Evolutionary conservation across 2,888 invertebrate genomes (phyloP), one percentile per base, ranked within the genome.

Genomic region (Argyra leucocephala): DNA sequence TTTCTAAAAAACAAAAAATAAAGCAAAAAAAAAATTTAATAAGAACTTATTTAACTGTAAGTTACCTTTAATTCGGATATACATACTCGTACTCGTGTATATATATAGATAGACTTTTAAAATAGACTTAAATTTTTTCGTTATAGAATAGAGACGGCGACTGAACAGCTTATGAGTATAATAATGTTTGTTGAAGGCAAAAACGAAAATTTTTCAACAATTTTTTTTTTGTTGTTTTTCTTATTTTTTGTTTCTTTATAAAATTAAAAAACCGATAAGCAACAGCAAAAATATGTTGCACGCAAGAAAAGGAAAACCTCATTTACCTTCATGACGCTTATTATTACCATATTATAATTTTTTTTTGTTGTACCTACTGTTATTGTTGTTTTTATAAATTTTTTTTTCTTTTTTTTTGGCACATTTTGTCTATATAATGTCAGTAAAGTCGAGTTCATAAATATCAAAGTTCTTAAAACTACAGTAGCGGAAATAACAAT

Each of bases 301-400:
- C 61, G 61, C 61, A 61, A 58, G 22, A 22, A 61, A 10, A 61
- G 31, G 61, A 61, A 61, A 61, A 61, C 61, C 61, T 61, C 61
- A 61, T 61, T 61, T 61, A 61, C 61, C 61, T 24, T 21, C 31
- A 61, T 61, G 61, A 61, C 61, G 61, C 24, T 61, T 61, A 61
- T 61, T 61, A 61, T 61, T 61, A 61, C 61, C 61, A 61, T 61
- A 48, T 48, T 48, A 48, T 48, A 48, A 48, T 48, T 48, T 48
- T 18, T 48, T n/a, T n/a, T n/a, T n/a, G n/a, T n/a, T n/a, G n/a
- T 48, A n/a, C 48, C 15, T 48, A 12, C 5, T 9, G 48, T 48
- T 48, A n/a, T 48, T 48, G 48, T 48, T 48, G 3, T 15, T 48
- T 18, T 18, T 48, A 18, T 18, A 48, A 18, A 18, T 18, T 9